phyloP scores from a whole-genome alignment of 2,888 invertebrate species.

The Empis livida region DNA sequence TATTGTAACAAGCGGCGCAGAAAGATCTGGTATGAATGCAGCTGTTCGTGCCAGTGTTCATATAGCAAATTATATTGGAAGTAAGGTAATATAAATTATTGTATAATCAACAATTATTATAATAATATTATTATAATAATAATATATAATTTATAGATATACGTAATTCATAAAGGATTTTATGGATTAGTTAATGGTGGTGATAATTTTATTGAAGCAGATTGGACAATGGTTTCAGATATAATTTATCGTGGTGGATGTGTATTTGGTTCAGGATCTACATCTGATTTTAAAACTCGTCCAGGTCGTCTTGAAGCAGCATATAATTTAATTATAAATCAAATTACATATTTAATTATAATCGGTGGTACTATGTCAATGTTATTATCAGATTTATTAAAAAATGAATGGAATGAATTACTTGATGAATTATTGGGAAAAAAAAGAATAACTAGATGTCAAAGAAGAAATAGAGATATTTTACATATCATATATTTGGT shows the following conservation, averaged over 20 bases:
- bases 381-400: slow-evolving; percentile 43
- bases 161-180: too few relatives aligned
- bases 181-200: too few relatives aligned
- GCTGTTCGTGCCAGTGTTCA: slow-evolving; percentile 59
- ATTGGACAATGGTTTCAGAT: slow-evolving; percentile 72
- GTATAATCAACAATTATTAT: too few relatives aligned
- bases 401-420: slow-evolving; percentile 74
- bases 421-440: slow-evolving; percentile 63
- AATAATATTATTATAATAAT: too few relatives aligned
- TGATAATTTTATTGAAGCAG: too few relatives aligned
- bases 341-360: slow-evolving; percentile 25
- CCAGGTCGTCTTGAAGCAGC: slow-evolving; percentile 83
- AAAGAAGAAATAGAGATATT: slow-evolving; percentile 51
- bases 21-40: slow-evolving; percentile 95
- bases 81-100: too few relatives aligned
- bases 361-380: slow-evolving; percentile 44
- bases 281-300: neutral
- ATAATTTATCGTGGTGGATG: slow-evolving; percentile 70
- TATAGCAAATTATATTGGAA: too few relatives aligned
- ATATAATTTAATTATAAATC: too few relatives aligned
- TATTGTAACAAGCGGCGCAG: slow-evolving; percentile 50
- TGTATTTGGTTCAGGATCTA: slow-evolving; percentile 56
- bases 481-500: slow-evolving; percentile 86
- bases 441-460: slow-evolving; percentile 60
- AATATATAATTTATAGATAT: too few relatives aligned